phyloP scores from a whole-genome alignment of 2,113 vertebrate species.

The Pteruthius melanotis region DNA sequence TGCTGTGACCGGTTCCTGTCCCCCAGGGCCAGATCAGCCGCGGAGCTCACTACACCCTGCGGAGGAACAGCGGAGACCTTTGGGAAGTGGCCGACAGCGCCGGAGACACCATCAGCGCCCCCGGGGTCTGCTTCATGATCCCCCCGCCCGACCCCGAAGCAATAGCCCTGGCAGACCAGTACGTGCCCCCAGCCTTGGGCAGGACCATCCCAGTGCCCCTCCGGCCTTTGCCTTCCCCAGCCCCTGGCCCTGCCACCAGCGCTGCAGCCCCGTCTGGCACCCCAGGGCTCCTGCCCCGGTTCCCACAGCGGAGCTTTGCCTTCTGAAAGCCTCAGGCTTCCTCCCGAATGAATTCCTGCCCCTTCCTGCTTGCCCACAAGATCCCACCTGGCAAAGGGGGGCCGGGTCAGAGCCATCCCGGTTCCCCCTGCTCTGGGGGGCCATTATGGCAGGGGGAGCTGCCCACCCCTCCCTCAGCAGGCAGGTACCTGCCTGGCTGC shows the following conservation, averaged over 20 bases:
- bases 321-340: background rate
- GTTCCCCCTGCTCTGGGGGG: background rate
- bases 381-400: background rate
- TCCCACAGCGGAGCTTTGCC: rapidly evolving
- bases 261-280: background rate
- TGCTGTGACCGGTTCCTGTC: background rate
- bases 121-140: conserved; percentile 89
- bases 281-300: background rate
- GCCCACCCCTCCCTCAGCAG: background rate
- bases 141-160: conserved; percentile 88
- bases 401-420: background rate
- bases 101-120: conserved; percentile 77
- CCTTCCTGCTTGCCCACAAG: background rate
- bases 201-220: background rate
- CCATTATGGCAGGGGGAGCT: rapidly evolving
- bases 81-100: conserved; percentile 87
- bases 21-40: conserved; percentile 83
- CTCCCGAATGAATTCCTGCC: background rate
- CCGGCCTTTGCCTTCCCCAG: background rate
- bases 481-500: background rate
- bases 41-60: conserved; percentile 86
- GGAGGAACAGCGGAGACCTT: conserved; percentile 76
- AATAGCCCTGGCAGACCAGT: conserved; percentile 82
- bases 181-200: background rate
- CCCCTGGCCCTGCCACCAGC: background rate